Evolutionary conservation across 2,888 invertebrate species (phyloP).

Genomic region (Leistus spinibarbis): DNA sequence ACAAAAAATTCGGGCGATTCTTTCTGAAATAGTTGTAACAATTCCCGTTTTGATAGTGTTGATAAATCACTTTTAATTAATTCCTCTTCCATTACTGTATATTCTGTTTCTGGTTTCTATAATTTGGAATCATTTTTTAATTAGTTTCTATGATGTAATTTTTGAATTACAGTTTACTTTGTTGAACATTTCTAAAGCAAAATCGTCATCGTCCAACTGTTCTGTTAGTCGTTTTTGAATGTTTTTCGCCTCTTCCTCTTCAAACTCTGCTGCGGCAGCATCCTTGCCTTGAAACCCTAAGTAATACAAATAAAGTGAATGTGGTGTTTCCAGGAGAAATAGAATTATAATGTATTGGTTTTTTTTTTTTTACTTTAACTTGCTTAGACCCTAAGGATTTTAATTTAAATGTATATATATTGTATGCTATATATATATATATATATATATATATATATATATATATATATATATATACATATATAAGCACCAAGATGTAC

Average conservation of each 20-base stretch:
- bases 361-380: too few species aligned
- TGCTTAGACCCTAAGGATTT: too few species aligned
- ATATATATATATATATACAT: too few species aligned
- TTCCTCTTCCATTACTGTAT: slow-evolving; percentile 58
- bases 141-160: not conserved
- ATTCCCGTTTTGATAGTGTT: slow-evolving; percentile 76
- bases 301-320: slow-evolving; percentile 17
- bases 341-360: too few species aligned
- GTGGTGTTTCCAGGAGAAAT: not conserved
- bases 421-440: too few species aligned
- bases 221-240: slow-evolving; percentile 79
- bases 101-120: slow-evolving; percentile 49
- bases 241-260: slow-evolving; percentile 82
- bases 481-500: too few species aligned
- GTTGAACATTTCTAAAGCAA: slow-evolving; percentile 65
- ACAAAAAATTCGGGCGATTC: slow-evolving; percentile 88
- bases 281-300: slow-evolving; percentile 62
- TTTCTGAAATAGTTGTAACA: slow-evolving; percentile 76
- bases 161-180: slow-evolving; percentile 50
- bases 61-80: slow-evolving; percentile 77
- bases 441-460: too few species aligned
- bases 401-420: too few species aligned
- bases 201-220: slow-evolving; percentile 80
- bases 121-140: slow-evolving; percentile 42
- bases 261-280: slow-evolving; percentile 75